Evolutionary conservation across 92 coral and sea anemone genomes (phyloP).

Genomic region (Diadumene lineata): DNA sequence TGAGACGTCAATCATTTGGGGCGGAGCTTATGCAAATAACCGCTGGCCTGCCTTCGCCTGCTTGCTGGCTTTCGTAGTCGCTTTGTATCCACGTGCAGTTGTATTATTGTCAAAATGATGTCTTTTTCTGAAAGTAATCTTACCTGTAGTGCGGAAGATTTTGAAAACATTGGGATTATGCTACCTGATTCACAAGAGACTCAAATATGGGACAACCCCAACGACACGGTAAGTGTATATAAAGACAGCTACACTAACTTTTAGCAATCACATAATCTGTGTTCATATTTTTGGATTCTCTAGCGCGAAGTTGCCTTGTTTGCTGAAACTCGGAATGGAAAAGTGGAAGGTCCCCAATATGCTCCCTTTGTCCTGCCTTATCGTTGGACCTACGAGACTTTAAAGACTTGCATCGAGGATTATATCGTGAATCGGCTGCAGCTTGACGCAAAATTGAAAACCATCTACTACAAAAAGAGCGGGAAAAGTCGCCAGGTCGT

Average conservation of each 20-base stretch:
- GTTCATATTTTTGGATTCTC: slow-evolving; percentile 3
- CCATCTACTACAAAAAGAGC: slow-evolving; percentile 35
- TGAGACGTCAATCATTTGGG: no score
- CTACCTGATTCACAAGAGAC: not conserved
- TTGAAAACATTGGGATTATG: not conserved
- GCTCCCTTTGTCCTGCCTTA: slow-evolving; percentile 51
- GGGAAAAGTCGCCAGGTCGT: slow-evolving; percentile 36
- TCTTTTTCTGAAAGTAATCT: not conserved
- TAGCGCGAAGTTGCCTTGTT: slow-evolving; percentile 41
- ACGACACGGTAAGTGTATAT: slow-evolving; percentile 20
- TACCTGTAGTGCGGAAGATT: not conserved
- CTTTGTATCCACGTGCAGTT: not conserved
- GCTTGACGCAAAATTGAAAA: slow-evolving; percentile 9
- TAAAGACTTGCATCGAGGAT: slow-evolving; percentile 16
- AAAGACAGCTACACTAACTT: not conserved
- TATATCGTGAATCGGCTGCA: slow-evolving; percentile 5
- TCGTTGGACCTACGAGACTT: slow-evolving; percentile 48
- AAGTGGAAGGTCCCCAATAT: no score
- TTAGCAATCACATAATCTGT: not conserved
- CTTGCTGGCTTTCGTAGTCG: not conserved
- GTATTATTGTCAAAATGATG: not conserved
- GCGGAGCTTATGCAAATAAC: not conserved
- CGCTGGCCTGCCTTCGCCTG: not conserved
- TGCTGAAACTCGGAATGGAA: slow-evolving; percentile 39
- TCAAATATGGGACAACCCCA: slow-evolving; percentile 7